Base-by-base conservation (phyloP, 2,888 invertebrate species). In the Enchytraeus crypticus region DNA sequence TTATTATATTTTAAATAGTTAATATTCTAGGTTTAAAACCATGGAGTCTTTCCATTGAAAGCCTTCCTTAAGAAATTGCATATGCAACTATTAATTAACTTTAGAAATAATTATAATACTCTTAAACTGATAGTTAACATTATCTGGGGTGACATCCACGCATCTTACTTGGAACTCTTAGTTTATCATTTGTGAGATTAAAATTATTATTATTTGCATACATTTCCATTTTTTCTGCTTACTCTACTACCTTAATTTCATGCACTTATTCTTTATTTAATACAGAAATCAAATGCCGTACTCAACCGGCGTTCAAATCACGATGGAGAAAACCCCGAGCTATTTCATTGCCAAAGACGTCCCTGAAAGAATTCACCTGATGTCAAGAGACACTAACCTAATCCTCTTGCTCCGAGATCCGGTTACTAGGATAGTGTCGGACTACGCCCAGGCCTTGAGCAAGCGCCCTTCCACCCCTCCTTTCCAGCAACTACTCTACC, bases 281-380 rank as follows among this genome's bases (percentile, higher is more conserved):
- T 97, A 97, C 63, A 65, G 72, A 27, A 70, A 73, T 47, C 89
- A 90, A 78, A 95, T 95, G 93, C 95, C 95, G 14, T 87, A 88
- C 73, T 91, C 92, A 1, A 89, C 88, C 79, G 86, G 87, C 66
- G 89, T 89, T 47, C 92, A 95, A 80, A 88, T 93, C 69, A 93
- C 93, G 61, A 89, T 95, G 71, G 97, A 97, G 80, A 97, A 97
- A 81, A 95, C 92, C 71, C 97, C 97, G 4, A 92, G 92, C 73
- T 97, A 97, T 81, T 97, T 97, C 81, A 90, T 95, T 51, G 92
- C 92, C 60, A 88, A 90, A n/a, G 88, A 90, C 85, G 95, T 92
- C 43, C 95, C 97, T 11, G 90, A 92, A 80, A 84, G 97, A 66
- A 91, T 98, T 59, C 85, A 88, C 70, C 89, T 89, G 63, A 92